These are phyloP conservation scores for Seriola aureovittata DNA, from an alignment of 2,113 vertebrate species.

Conservation along the genomic window DNA sequence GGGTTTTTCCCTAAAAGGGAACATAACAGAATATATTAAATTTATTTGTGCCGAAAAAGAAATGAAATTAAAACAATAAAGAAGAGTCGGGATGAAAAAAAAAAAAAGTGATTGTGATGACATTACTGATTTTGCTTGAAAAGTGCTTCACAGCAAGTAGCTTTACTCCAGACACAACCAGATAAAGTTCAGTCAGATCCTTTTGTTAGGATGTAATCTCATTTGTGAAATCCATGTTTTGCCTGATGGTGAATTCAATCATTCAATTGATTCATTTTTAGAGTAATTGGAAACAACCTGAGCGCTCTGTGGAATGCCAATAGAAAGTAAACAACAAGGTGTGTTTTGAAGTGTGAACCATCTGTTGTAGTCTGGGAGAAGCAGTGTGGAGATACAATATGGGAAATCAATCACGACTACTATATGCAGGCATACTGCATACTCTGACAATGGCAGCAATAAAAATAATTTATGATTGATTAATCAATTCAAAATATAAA, in stretches of 20 bases:
- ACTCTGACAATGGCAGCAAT: background rate
- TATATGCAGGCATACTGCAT: background rate
- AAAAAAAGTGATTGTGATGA: background rate
- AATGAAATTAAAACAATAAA: background rate
- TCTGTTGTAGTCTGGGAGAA: conserved; percentile 38
- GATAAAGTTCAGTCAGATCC: conserved; percentile 12
- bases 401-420: background rate
- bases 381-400: background rate
- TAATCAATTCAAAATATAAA: too few relatives aligned
- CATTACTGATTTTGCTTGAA: background rate
- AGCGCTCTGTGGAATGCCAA: conserved; percentile 43
- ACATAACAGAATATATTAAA: background rate
- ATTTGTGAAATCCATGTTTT: conserved; percentile 56
- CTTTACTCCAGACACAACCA: conserved; percentile 5
- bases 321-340: conserved; percentile 43
- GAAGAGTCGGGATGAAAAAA: background rate
- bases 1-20: conserved; percentile 4
- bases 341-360: conserved; percentile 45
- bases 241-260: conserved; percentile 48
- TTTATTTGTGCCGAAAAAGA: background rate
- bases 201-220: conserved; percentile 42
- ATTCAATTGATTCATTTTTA: conserved; percentile 49
- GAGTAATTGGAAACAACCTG: conserved; percentile 58
- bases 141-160: background rate
- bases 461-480: too few relatives aligned